Conservation (phyloP, 2,113 vertebrate species). For the Scolopax mira region DNA sequence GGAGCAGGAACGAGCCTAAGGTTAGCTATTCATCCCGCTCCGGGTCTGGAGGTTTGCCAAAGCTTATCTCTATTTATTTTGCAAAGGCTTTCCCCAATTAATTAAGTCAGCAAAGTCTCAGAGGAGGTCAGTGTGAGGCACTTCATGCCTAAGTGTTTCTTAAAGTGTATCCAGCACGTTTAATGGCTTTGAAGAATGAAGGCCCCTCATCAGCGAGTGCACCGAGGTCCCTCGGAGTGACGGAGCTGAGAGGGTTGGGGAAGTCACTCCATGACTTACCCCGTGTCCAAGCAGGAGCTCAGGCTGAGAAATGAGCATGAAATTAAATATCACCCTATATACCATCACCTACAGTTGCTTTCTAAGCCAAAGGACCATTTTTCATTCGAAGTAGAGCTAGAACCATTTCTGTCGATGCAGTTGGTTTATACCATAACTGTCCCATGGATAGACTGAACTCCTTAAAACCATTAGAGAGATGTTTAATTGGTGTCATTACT, state of each 20-base stretch:
- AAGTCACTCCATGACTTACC: not conserved
- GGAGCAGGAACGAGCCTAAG: not conserved
- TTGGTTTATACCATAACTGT: not conserved
- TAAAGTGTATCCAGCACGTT: not conserved
- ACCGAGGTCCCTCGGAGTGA: not conserved
- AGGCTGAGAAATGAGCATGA: not conserved
- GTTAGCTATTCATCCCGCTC: not conserved
- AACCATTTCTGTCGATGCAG: not conserved
- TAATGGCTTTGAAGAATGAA: not conserved
- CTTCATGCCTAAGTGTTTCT: constrained; percentile 40
- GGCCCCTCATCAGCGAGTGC: not conserved
- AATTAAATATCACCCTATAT: not conserved
- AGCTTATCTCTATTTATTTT: constrained; percentile 61
- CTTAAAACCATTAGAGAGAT: not conserved
- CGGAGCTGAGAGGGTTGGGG: not conserved
- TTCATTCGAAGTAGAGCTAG: not conserved
- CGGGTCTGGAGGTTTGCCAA: constrained; percentile 36
- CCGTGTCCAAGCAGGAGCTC: not conserved
- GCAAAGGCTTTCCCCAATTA: constrained; percentile 48
- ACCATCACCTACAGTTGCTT: not conserved
- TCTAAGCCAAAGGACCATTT: not conserved
- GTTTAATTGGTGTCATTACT: not conserved
- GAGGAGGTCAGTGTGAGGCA: constrained; percentile 35
- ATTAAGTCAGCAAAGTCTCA: constrained; percentile 44
- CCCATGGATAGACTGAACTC: not conserved